Base-by-base conservation (phyloP, 2,797 vertebrate genomes). In the Pseudochirops cupreus region DNA sequence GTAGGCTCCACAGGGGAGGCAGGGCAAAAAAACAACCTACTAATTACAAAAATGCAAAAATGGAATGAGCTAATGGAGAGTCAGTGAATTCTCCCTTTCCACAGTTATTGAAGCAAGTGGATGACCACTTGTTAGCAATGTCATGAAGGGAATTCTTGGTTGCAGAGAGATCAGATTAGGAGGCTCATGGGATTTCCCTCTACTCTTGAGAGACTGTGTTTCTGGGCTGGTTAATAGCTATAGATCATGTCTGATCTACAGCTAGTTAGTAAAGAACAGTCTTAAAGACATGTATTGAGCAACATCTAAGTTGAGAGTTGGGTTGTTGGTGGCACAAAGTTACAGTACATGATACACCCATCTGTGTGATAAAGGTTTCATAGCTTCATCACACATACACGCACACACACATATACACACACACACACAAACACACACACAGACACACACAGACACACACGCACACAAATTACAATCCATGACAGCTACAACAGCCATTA, bases 401-500 rank as follows among this genome's bases (percentile, higher is more conserved):
- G 98, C 1, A 59, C 5, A 98, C 98, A 96, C 96, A 96, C 97
- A 67, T 0, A 59, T 5, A 98, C 98, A 96, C 96, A 96, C 97
- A 97, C 98, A 98, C 98, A 98, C 97, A 96, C 96, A 96, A 97
- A 96, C 97, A 97, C 98, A 98, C 1, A 59, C 5, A 98, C 98
- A 96, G 96, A 96, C 97, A 67, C 0, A 59, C 9, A 98, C 98
- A 96, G 96, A 96, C 97, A 97, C 98, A 98, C 98, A 98, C 97
- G 96, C 96, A 96, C 97, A 97, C 98, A 98, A 98, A 98, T 98
- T 98, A 97, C 54, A 29, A 95, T 59, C 94, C 31, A 1, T 98
- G 98, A 98, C 98, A 98, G 98, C 97, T 98, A 98, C 98, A 98
- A 98, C 97, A 98, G 98, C 98, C 98, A 98, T 98, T 99, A 99